Percentiles rank a stretch among this genome's conserved stretches.
phyloP scores from a whole-genome alignment of 2,113 vertebrate species.

The Cebidichthys violaceus region DNA sequence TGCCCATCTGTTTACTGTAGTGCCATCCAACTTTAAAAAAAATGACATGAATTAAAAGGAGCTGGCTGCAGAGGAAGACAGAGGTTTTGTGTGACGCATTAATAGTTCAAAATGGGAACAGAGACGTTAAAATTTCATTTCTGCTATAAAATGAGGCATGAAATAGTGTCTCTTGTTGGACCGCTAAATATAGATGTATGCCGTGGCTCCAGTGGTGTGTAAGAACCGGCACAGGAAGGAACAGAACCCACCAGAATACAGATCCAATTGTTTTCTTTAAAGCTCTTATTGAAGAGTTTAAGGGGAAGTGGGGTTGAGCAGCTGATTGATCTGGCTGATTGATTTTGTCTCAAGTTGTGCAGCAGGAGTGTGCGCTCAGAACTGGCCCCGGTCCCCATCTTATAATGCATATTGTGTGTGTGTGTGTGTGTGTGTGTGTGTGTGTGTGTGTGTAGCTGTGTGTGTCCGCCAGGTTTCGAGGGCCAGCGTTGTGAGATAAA shows the following conservation, averaged over 20 bases:
- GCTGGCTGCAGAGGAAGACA: not conserved
- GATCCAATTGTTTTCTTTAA: constrained; percentile 27
- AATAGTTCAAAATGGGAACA: constrained; percentile 34
- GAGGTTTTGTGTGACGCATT: not conserved
- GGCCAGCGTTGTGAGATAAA: constrained; percentile 92
- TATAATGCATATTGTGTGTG: constrained; percentile 30
- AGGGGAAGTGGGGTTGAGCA: constrained; percentile 22
- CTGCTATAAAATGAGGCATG: constrained; percentile 42
- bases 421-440: constrained; percentile 75
- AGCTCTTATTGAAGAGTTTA: constrained; percentile 20
- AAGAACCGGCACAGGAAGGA: constrained; percentile 1
- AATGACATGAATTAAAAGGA: constrained; percentile 4
- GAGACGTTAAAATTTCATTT: constrained; percentile 36
- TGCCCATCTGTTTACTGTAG: constrained; percentile 28
- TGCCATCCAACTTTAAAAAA: constrained; percentile 24
- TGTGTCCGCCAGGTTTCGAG: constrained; percentile 91
- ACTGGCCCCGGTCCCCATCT: not conserved
- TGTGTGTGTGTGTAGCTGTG: constrained; percentile 85
- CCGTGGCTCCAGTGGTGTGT: constrained; percentile 20
- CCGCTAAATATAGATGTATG: constrained; percentile 49
- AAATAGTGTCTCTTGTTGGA: constrained; percentile 34
- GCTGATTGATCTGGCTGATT: constrained; percentile 44
- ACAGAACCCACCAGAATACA: constrained; percentile 1
- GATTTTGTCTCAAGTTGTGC: constrained; percentile 45
- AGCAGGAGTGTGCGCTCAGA: constrained; percentile 18